phyloP scores from a whole-genome alignment of 2,888 invertebrate species.

The Camptogramma bilineatum region DNA sequence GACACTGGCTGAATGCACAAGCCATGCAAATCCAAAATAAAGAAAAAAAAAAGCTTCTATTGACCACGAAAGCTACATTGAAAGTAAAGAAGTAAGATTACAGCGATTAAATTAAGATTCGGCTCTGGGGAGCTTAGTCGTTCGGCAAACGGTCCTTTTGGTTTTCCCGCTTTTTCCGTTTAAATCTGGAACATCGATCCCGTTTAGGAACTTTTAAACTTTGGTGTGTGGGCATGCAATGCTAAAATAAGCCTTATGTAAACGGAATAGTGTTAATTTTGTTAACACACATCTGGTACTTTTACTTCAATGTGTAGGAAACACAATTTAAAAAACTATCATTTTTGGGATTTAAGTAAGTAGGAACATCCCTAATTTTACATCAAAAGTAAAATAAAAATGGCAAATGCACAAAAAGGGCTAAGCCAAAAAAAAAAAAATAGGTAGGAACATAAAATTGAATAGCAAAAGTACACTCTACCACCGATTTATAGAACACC shows the following conservation, averaged over 20 bases:
- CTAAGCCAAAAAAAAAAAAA: too few relatives aligned
- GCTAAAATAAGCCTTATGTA: background rate
- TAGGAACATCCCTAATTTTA: too few relatives aligned
- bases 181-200: constrained; percentile 53
- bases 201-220: constrained; percentile 39
- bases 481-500: too few relatives aligned
- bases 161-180: constrained; percentile 7
- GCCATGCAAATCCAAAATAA: too few relatives aligned
- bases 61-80: background rate
- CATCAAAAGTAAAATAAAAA: too few relatives aligned
- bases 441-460: too few relatives aligned
- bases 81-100: constrained; percentile 1
- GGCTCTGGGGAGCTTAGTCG: constrained; percentile 22
- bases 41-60: background rate
- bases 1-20: background rate
- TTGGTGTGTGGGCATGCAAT: background rate
- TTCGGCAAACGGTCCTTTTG: constrained; percentile 8
- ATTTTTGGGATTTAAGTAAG: too few relatives aligned
- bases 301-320: background rate
- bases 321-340: too few relatives aligned
- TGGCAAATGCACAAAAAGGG: too few relatives aligned
- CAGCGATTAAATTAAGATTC: background rate
- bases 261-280: background rate
- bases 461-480: too few relatives aligned
- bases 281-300: background rate